Base-by-base conservation (phyloP, 1,140 invertebrate species). In the Oreohelix idahoensis region DNA sequence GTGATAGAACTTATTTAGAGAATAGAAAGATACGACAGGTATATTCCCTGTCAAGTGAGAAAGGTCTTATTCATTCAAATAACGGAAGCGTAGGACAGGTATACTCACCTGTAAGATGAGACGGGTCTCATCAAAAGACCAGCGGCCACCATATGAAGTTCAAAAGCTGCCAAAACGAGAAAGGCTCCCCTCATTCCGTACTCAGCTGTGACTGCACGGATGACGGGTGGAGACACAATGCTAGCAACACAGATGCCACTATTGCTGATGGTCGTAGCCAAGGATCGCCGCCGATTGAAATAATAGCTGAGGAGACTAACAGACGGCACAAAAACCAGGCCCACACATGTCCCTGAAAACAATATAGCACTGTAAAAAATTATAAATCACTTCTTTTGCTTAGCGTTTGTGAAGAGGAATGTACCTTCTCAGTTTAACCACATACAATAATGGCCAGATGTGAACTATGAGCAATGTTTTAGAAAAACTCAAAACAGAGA, bases 141-240 rank as follows among this genome's bases (percentile, higher is more conserved):
- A 26, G 35, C 77, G 26, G 38, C 53, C 8, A 79, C 58, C 53
- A 79, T 45, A n/a, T 79, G 77, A 23, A 79, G 36, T 17, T 79
- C 51, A 38, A 79, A 4, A 5, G 51, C 53, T 20, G 77, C 51
- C 35, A 79, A 53, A 5, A 79, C 29, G 29, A 79, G 58, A 53
- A 63, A 79, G n/a, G 77, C 29, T 1, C 77, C 77, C 23, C 77
- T 36, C 63, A 79, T 29, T 1, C 77, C 77, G 29, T 66, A 79
- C 17, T 79, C 51, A 0, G 5, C 63, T 2, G 26, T 39, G 15
- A 79, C 2, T 42, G 38, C 53, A 17, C 77, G 77, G 32, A 79
- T 69, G 23, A 79, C 8, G 23, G 51, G 51, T 2, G 77, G 77
- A 5, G 36, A 29, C 5, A 66, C 77, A 11, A 79, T 79, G 39